These are phyloP conservation scores for Oryzias javanicus DNA, from an alignment of 2,113 vertebrate species.

Conservation along the genomic window DNA sequence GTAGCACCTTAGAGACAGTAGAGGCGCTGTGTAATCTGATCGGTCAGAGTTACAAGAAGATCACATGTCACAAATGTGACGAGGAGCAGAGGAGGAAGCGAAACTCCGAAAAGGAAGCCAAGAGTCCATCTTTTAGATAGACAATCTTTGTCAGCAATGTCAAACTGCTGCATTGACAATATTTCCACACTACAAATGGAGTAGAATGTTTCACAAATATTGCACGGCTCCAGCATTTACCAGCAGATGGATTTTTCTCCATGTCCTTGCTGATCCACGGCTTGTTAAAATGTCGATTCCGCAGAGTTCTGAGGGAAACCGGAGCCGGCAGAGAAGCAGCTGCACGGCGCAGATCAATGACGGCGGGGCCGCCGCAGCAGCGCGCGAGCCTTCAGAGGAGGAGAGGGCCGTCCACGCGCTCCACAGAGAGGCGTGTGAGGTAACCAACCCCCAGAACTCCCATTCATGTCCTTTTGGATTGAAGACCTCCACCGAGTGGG, in stretches of 20 bases:
- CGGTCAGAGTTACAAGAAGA: not conserved
- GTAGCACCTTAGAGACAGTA: conserved; percentile 29
- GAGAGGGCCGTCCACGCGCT: conserved; percentile 51
- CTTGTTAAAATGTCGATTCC: conserved; percentile 36
- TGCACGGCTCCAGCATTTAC: not conserved
- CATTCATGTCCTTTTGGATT: too few relatives aligned
- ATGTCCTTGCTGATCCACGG: conserved; percentile 15
- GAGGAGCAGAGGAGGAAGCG: conserved; percentile 43
- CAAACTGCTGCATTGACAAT: too few relatives aligned
- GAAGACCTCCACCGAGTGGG: too few relatives aligned
- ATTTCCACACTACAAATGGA: not conserved
- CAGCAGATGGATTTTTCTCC: conserved; percentile 12
- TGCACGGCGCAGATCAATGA: conserved; percentile 11
- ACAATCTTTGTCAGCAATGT: not conserved
- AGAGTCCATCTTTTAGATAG: not conserved
- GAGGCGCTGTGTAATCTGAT: conserved; percentile 48
- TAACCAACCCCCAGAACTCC: conserved; percentile 28
- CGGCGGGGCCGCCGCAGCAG: not conserved
- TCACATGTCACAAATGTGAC: conserved; percentile 51
- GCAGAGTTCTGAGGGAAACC: conserved; percentile 8
- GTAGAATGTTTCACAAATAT: conserved; percentile 30
- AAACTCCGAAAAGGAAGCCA: not conserved
- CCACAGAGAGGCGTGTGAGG: conserved; percentile 73
- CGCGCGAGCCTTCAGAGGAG: conserved; percentile 42
- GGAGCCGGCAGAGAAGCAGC: not conserved